Percentiles rank a stretch among this genome's conserved stretches.
Evolutionary conservation across 1,140 invertebrate genomes (phyloP).

Genomic region (Fragariocoptes setiger): DNA sequence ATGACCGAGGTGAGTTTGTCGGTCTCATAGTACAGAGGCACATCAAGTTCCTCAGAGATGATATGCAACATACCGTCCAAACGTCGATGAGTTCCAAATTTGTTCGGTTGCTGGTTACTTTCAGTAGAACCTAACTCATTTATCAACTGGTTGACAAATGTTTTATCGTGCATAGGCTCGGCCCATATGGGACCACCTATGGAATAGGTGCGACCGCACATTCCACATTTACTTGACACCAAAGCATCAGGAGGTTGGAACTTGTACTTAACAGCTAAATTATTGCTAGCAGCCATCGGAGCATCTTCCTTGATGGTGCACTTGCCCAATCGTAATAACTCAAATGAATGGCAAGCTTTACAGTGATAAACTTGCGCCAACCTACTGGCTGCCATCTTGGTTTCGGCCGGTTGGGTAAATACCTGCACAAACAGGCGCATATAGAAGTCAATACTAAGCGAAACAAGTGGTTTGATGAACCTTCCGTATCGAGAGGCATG

Average conservation of each 20-base stretch:
- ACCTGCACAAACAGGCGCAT: conserved; percentile 70
- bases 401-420: conserved; percentile 36
- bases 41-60: conserved; percentile 38
- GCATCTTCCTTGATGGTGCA: conserved; percentile 18
- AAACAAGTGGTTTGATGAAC: conserved; percentile 64
- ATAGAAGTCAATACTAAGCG: conserved; percentile 85
- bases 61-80: conserved; percentile 27
- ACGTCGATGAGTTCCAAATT: conserved; percentile 29
- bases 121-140: conserved; percentile 9
- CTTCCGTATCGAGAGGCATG: conserved; percentile 70
- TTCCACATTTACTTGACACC: conserved; percentile 30
- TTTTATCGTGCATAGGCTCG: conserved; percentile 38
- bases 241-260: conserved; percentile 31
- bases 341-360: conserved; percentile 43
- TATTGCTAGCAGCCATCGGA: not conserved
- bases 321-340: conserved; percentile 37
- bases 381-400: conserved; percentile 51
- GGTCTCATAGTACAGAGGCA: conserved; percentile 54
- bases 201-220: conserved; percentile 39
- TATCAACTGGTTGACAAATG: conserved; percentile 28
- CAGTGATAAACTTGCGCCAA: conserved; percentile 58
- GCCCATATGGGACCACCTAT: conserved; percentile 81
- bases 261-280: conserved; percentile 18
- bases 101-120: not conserved
- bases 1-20: conserved; percentile 28